A percentile compares a stretch with the other conserved stretches of the same genome.
Conservation (phyloP, 2,888 invertebrate genomes). For the Coleophora deauratella region DNA sequence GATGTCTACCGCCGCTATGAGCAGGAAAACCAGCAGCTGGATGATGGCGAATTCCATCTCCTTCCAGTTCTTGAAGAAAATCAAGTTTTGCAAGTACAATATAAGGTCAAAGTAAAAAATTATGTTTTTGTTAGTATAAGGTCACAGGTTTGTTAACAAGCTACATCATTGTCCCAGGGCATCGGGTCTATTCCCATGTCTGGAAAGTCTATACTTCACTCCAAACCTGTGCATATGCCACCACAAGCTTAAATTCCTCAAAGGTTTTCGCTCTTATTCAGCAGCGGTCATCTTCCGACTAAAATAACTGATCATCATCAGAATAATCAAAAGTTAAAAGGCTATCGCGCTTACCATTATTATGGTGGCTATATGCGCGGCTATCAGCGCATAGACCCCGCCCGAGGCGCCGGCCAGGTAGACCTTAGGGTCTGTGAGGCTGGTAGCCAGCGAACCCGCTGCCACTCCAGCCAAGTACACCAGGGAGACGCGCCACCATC, state of each 20-base stretch:
- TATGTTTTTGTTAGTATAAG: no score
- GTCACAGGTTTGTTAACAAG: no score
- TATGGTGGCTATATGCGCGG: conserved; percentile 94
- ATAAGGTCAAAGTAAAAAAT: no score
- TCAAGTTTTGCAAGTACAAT: background rate
- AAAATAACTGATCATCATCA: no score
- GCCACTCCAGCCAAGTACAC: conserved; percentile 90
- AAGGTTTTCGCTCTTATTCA: no score
- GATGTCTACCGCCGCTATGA: conserved; percentile 88
- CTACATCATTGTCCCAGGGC: no score
- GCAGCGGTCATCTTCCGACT: no score
- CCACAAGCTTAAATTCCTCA: no score
- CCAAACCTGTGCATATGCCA: no score
- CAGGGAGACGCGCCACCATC: conserved; percentile 91
- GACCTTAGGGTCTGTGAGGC: conserved; percentile 84
- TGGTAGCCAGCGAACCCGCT: conserved; percentile 89
- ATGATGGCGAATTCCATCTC: conserved; percentile 96
- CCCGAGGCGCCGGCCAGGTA: conserved; percentile 95
- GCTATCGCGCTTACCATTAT: conserved; percentile 89
- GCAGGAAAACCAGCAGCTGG: conserved; percentile 86
- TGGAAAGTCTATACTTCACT: no score
- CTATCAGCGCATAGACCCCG: conserved; percentile 94
- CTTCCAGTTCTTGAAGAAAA: conserved; percentile 86
- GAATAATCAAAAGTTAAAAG: no score
- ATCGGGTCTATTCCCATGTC: no score